Percentiles rank a stretch among this genome's conserved stretches.
These are phyloP conservation scores for Nematostella vectensis DNA, from an alignment of 92 coral and sea anemone species.

Conservation along the genomic window DNA sequence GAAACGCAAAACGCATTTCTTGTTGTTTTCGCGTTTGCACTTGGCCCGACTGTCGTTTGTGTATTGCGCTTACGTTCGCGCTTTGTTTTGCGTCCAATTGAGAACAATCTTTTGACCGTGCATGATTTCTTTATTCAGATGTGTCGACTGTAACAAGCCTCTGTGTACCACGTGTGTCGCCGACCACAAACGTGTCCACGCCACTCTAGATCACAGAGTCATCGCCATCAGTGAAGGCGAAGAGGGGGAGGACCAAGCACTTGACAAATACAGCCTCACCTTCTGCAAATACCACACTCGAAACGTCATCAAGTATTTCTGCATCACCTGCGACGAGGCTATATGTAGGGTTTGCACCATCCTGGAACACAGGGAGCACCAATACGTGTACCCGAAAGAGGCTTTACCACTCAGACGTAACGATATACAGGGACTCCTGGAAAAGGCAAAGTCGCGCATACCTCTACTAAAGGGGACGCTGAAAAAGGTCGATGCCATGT, in stretches of 20 bases:
- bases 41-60: no score
- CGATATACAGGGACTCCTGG: constrained; percentile 67
- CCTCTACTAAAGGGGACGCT: constrained; percentile 80
- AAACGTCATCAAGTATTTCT: constrained; percentile 94
- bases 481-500: constrained; percentile 79
- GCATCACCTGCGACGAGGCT: constrained; percentile 94
- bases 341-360: constrained; percentile 97
- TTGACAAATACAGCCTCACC: constrained; percentile 81
- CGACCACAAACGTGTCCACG: constrained; percentile 92
- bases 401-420: constrained; percentile 82
- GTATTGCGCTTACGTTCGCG: no score
- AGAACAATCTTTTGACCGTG: no score
- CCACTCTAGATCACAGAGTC: constrained; percentile 86
- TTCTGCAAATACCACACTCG: constrained; percentile 94
- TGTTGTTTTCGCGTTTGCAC: no score
- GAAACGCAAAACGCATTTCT: no score
- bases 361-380: constrained; percentile 92
- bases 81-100: no score
- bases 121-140: no score
- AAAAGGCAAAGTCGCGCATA: constrained; percentile 67
- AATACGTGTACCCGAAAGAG: constrained; percentile 89
- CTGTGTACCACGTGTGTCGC: constrained; percentile 91
- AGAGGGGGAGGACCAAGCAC: constrained; percentile 59
- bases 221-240: constrained; percentile 51
- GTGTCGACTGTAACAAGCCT: constrained; percentile 84